These are phyloP conservation scores for Steromphala cineraria DNA, from an alignment of 2,888 invertebrate species.

Conservation along the genomic window DNA sequence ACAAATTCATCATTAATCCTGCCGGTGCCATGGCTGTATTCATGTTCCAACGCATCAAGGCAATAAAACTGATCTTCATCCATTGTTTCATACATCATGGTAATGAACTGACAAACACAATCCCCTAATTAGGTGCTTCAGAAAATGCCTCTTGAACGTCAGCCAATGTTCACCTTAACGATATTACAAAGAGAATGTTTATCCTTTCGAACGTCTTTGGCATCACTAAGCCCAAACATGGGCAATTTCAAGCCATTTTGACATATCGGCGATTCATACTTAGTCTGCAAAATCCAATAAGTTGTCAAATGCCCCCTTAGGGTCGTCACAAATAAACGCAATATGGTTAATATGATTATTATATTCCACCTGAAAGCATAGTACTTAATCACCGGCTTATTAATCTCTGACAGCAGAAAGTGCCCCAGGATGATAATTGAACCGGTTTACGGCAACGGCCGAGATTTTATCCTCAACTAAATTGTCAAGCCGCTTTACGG, in stretches of 20 bases:
- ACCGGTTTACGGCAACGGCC: too few species aligned
- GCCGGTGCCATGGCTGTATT: too few species aligned
- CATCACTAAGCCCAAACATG: not conserved
- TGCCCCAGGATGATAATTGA: not conserved
- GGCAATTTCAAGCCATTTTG: not conserved
- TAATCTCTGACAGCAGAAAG: not conserved
- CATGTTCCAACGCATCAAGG: too few species aligned
- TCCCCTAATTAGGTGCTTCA: too few species aligned
- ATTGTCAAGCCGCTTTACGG: not conserved
- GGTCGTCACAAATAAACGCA: not conserved
- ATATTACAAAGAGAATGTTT: not conserved
- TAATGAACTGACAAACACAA: too few species aligned
- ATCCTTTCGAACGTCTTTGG: not conserved
- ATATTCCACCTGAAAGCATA: constrained; percentile 7
- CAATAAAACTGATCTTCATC: too few species aligned
- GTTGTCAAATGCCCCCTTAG: not conserved
- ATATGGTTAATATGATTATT: constrained; percentile 17
- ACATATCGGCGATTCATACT: not conserved
- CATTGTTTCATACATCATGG: too few species aligned
- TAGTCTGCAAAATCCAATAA: not conserved
- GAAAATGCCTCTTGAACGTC: too few species aligned
- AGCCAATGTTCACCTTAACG: too few species aligned
- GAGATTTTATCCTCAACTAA: not conserved
- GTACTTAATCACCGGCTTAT: not conserved
- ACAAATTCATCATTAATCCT: too few species aligned